A percentile compares a stretch with the other conserved stretches of the same genome.
phyloP scores from a whole-genome alignment of 2,797 vertebrate species.

The Bryconaethiops microstoma region DNA sequence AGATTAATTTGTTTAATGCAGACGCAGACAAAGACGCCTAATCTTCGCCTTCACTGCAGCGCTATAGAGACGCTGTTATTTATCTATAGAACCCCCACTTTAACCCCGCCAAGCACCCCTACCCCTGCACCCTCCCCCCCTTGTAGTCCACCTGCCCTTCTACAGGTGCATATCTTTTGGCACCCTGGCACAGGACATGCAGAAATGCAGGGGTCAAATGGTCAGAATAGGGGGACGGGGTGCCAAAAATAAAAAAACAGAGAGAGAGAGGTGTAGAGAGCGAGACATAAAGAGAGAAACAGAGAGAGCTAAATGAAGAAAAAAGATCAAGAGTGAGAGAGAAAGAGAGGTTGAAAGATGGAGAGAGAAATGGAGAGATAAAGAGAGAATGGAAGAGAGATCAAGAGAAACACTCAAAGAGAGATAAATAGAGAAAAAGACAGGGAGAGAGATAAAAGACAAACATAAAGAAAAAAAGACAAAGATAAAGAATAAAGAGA shows the following conservation, averaged over 20 bases:
- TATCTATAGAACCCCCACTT: conserved; percentile 33
- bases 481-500: background rate
- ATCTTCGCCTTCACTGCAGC: conserved; percentile 82
- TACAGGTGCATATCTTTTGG: conserved; percentile 54
- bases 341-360: background rate
- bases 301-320: background rate
- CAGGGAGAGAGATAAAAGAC: background rate
- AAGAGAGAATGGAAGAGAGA: background rate
- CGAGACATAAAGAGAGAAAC: conserved; percentile 4
- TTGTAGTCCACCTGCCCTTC: conserved; percentile 50
- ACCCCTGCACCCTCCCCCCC: conserved; percentile 60
- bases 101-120: conserved; percentile 70
- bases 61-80: conserved; percentile 65
- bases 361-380: background rate
- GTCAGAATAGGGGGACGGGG: background rate
- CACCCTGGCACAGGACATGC: conserved; percentile 70
- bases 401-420: background rate
- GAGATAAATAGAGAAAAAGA: background rate
- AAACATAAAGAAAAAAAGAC: background rate
- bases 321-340: background rate
- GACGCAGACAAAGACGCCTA: conserved; percentile 83
- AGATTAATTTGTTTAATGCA: conserved; percentile 92
- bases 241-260: conserved; percentile 34
- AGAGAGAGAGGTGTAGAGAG: conserved; percentile 20
- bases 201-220: conserved; percentile 73